phyloP scores from a whole-genome alignment of 2,888 invertebrate species.

The Athetis lepigone region DNA sequence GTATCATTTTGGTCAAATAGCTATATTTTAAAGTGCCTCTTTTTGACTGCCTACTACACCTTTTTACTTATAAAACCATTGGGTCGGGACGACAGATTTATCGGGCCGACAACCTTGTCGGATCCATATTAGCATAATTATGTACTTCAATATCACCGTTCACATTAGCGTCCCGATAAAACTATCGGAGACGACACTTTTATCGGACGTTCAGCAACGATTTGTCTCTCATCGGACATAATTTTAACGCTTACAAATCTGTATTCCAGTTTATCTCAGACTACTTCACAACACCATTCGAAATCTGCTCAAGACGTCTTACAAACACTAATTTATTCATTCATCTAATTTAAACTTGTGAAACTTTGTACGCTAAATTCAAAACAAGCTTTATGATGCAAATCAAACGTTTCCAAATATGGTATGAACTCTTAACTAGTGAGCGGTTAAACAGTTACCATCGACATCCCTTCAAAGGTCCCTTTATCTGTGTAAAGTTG shows the following conservation, averaged over 20 bases:
- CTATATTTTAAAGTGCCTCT: too few relatives aligned
- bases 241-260: constrained; percentile 4
- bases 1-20: too few relatives aligned
- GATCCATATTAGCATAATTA: too few relatives aligned
- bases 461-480: constrained; percentile 76
- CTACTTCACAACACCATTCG: constrained; percentile 26
- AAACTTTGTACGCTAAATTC: constrained; percentile 58
- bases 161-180: too few relatives aligned
- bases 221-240: neutral
- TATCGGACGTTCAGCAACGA: neutral
- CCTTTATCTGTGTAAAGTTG: constrained; percentile 76
- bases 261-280: constrained; percentile 25
- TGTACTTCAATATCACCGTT: too few relatives aligned
- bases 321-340: constrained; percentile 60
- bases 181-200: neutral
- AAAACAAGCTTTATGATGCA: constrained; percentile 66
- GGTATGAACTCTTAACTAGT: constrained; percentile 72
- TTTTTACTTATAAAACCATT: too few relatives aligned
- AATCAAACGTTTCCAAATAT: constrained; percentile 68
- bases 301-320: constrained; percentile 37
- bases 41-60: too few relatives aligned
- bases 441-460: constrained; percentile 74
- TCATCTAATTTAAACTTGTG: constrained; percentile 59
- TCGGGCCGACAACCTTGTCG: too few relatives aligned
- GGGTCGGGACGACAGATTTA: too few relatives aligned